Conservation (phyloP, 92 coral and sea anemone species). For the Zoanthus solanderi region DNA sequence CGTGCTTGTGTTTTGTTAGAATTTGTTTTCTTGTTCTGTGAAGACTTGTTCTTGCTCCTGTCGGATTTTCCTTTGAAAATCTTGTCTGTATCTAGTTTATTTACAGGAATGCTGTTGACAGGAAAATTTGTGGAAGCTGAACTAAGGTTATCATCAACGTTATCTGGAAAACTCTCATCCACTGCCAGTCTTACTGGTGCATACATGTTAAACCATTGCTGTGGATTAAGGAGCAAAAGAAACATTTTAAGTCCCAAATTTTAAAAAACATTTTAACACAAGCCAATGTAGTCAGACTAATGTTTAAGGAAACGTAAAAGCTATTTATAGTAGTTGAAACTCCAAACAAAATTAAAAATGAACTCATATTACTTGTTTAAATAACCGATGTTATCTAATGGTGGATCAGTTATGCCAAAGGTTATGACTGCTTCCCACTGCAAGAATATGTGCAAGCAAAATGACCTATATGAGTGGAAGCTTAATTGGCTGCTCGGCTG, state of each 20-base stretch:
- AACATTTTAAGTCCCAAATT: not conserved
- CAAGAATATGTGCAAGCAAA: too few species aligned
- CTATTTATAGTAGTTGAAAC: too few species aligned
- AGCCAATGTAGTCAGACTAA: too few species aligned
- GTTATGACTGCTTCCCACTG: too few species aligned
- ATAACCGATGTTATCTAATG: too few species aligned
- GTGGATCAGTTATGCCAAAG: too few species aligned
- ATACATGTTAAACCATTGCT: constrained; percentile 99
- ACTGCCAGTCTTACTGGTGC: constrained; percentile 91
- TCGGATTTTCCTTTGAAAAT: constrained; percentile 92
- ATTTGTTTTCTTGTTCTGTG: constrained; percentile 80
- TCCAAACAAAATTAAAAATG: too few species aligned
- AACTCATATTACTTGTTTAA: too few species aligned
- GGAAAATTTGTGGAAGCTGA: constrained; percentile 37
- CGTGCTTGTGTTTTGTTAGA: constrained; percentile 30
- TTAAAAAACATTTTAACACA: too few species aligned
- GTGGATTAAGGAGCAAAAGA: not conserved
- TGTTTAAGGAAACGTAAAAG: too few species aligned
- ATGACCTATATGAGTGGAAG: too few species aligned
- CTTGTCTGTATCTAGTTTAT: constrained; percentile 84
- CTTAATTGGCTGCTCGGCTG: too few species aligned
- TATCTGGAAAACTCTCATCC: constrained; percentile 60
- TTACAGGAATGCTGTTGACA: constrained; percentile 51
- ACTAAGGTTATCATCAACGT: constrained; percentile 22
- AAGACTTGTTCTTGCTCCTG: constrained; percentile 67